A percentile compares a stretch with the other conserved stretches of the same genome.
phyloP scores from a whole-genome alignment of 2,113 vertebrate species.

The Psittacara wagleri region DNA sequence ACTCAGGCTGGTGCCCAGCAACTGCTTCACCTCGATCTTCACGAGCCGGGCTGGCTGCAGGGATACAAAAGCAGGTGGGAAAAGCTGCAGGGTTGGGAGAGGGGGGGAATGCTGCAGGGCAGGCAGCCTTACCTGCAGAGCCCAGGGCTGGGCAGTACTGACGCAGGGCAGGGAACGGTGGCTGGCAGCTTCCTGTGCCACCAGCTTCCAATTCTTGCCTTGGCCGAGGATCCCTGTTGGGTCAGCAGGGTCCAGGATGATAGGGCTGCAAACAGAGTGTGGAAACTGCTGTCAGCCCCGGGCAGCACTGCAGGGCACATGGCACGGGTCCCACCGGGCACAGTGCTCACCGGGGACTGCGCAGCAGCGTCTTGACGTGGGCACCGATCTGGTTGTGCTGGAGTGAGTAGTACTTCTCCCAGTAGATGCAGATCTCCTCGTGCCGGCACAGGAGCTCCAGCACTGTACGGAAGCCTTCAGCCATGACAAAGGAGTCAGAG shows the following conservation, averaged over 20 bases:
- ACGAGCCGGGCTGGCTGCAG: neutral
- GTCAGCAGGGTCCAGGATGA: conserved; percentile 47
- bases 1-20: neutral
- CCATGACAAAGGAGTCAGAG: rapidly evolving
- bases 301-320: rapidly evolving
- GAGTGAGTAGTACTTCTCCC: conserved; percentile 27
- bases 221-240: conserved; percentile 49
- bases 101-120: neutral
- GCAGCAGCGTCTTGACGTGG: neutral
- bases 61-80: neutral
- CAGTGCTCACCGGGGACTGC: neutral
- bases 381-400: neutral
- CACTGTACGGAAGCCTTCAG: conserved; percentile 14
- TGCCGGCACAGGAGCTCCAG: neutral
- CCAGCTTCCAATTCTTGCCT: neutral
- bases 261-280: neutral
- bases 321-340: rapidly evolving
- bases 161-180: neutral
- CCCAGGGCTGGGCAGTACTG: rapidly evolving
- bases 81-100: neutral
- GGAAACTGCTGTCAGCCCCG: neutral
- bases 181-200: neutral
- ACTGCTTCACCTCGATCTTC: neutral
- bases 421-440: conserved; percentile 19
- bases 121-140: conserved; percentile 28